Conservation (phyloP, 1,140 invertebrate genomes). For the Ceratoteleas bidentatus region DNA sequence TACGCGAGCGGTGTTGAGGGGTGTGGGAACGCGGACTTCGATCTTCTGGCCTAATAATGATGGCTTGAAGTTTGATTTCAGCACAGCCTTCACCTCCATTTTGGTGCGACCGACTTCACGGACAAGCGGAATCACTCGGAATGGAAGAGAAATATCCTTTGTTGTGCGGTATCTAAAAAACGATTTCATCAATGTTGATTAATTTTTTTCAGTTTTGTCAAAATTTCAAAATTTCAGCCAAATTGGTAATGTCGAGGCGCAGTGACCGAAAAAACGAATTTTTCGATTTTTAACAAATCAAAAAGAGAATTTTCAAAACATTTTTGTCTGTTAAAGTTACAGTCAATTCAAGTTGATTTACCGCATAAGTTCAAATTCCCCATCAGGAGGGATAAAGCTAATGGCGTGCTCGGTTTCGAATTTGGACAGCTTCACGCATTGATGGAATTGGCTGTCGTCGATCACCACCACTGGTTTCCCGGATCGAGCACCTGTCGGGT, state of each 20-base stretch:
- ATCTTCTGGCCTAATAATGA: slow-evolving; percentile 99
- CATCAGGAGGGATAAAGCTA: slow-evolving; percentile 99
- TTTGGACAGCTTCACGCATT: slow-evolving; percentile 99
- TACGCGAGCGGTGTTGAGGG: slow-evolving; percentile 98
- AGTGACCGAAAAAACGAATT: too few species aligned
- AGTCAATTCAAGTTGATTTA: too few species aligned
- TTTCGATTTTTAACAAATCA: too few species aligned
- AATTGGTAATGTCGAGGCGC: too few species aligned
- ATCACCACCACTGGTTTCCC: slow-evolving; percentile 99
- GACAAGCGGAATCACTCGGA: slow-evolving; percentile 99
- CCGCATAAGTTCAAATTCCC: slow-evolving; percentile 99
- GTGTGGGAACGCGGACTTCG: slow-evolving; percentile 99
- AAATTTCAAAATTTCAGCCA: too few species aligned
- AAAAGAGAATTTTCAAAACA: too few species aligned
- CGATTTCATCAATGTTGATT: not conserved
- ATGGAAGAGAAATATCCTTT: slow-evolving; percentile 99
- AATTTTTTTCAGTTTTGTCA: too few species aligned
- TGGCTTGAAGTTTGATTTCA: slow-evolving; percentile 99
- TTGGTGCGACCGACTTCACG: slow-evolving; percentile 98
- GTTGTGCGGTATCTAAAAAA: slow-evolving; percentile 95
- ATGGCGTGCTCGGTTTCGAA: slow-evolving; percentile 99
- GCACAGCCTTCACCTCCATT: slow-evolving; percentile 99
- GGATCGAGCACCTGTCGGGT: slow-evolving; percentile 92
- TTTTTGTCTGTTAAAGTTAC: too few species aligned
- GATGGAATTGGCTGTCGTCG: slow-evolving; percentile 99